Conservation (phyloP, 2,888 invertebrate genomes). For the Drosophila atroscutellata region DNA sequence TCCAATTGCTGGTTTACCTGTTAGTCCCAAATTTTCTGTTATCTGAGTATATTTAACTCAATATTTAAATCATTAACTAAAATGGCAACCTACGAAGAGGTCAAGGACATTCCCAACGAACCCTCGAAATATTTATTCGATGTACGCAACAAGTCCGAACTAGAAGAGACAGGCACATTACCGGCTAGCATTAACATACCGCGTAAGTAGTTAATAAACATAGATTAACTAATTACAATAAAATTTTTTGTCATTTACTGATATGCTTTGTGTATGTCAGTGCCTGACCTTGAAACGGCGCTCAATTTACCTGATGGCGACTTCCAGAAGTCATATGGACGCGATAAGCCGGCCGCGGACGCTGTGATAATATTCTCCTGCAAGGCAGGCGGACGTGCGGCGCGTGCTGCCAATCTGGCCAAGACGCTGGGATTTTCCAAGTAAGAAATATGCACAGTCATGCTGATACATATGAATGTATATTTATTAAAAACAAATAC, state of each 20-base stretch:
- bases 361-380: constrained; percentile 89
- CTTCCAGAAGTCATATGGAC: constrained; percentile 84
- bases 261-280: constrained; percentile 53
- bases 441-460: constrained; percentile 60
- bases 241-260: neutral
- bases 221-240: constrained; percentile 12
- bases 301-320: constrained; percentile 75
- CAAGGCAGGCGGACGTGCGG: constrained; percentile 89
- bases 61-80: neutral
- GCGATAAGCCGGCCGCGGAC: constrained; percentile 87
- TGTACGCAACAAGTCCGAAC: constrained; percentile 90
- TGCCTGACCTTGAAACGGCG: constrained; percentile 78
- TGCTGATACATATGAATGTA: constrained; percentile 30
- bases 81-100: constrained; percentile 85
- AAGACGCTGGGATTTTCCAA: constrained; percentile 79
- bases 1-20: constrained; percentile 21
- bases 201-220: constrained; percentile 86
- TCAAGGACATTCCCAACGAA: constrained; percentile 86
- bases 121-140: constrained; percentile 88
- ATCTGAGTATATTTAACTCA: neutral
- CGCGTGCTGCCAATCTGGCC: constrained; percentile 87
- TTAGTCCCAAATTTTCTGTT: neutral
- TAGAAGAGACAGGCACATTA: constrained; percentile 89
- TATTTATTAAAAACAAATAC: constrained; percentile 26
- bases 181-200: constrained; percentile 92